Evolutionary conservation across 2,888 invertebrate genomes (phyloP), one percentile per base, ranked within the genome.

Genomic region (Meghimatium bilineatum): DNA sequence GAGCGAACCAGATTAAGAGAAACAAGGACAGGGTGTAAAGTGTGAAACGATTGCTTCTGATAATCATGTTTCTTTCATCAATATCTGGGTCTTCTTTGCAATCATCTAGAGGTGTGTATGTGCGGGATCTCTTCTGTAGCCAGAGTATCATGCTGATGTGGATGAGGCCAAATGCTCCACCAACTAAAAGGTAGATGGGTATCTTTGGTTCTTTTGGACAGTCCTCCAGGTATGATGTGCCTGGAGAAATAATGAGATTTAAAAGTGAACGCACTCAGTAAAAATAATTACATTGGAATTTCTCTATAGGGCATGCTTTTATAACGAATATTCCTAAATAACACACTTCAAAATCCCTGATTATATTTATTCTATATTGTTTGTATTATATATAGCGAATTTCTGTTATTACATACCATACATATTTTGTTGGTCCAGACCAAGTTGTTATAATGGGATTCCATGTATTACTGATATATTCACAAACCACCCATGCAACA

Each of bases 181-280:
- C 97, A 26, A 97, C 96, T 83, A 97, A 95, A 95, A 97, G 96
- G 94, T 97, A 97, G 49, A 96, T 95, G 0, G 97, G 96, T 87
- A 97, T 95, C 85, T 96, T 95, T 0, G 96, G 96, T 93, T 96
- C 96, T 75, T 95, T 95, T 0, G 97, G 97, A 89, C 97, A 97
- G 92, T 96, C 96, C 34, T 96, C 95, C 86, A 96, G 95, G 93
- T 96, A 96, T 91, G 96, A 96, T 79, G 96, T 95, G 87, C 97
- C 97, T 97, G 95, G n/a, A 49, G 44, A 36, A 14, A 32, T 56
- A 44, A 12, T 44, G 20, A 12, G 60, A 26, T 3, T n/a, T n/a
- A n/a, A n/a, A n/a, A n/a, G n/a, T n/a, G n/a, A n/a, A n/a, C n/a
- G n/a, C n/a, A n/a, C n/a, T n/a, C n/a, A n/a, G n/a, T n/a, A n/a